Base-by-base conservation (phyloP, 2,888 invertebrate species). In the Drosophila neonasuta region DNA sequence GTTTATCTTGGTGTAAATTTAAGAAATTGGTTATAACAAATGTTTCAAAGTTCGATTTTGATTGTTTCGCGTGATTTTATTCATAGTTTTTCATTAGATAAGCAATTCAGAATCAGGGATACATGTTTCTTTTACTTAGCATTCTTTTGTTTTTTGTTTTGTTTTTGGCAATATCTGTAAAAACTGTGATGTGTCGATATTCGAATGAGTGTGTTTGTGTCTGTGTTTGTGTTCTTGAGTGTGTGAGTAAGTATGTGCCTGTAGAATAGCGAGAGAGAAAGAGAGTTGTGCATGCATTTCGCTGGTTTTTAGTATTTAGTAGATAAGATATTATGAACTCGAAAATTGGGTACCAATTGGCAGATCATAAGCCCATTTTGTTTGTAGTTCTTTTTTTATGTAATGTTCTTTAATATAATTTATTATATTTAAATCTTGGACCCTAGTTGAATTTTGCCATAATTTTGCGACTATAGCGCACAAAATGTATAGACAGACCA, bases 401-500 rank as follows among this genome's bases (percentile, higher is more conserved):
- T 32, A 54, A 58, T 67, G 66, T 67, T 71, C 61, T 51, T 66
- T 67, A 71, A 74, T 61, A 59, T 76, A 63, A 62, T 86, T 68
- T 55, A 64, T 77, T 74, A 79, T 86, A 78, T 83, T 86, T 84
- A 74, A 87, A 87, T 80, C 87, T 87, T 87, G 86, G 86, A 87
- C 86, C 86, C 86, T 88, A 87, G 80, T 86, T 88, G 74, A 80
- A 88, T 77, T 88, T 87, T 71, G 74, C 76, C 85, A 83, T 82
- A 69, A 73, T 64, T 70, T 66, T 71, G 57, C 32, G 67, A 69
- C 66, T 70, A 68, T 59, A 63, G 78, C 77, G 72, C 75, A 78
- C 68, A 71, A 64, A 68, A 66, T 64, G 55, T 57, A 20, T 49
- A 70, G 68, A 77, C 68, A 71, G 71, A 81, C 74, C 85, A 79